phyloP scores from a whole-genome alignment of 2,113 vertebrate species.

The Brachyistius frenatus region DNA sequence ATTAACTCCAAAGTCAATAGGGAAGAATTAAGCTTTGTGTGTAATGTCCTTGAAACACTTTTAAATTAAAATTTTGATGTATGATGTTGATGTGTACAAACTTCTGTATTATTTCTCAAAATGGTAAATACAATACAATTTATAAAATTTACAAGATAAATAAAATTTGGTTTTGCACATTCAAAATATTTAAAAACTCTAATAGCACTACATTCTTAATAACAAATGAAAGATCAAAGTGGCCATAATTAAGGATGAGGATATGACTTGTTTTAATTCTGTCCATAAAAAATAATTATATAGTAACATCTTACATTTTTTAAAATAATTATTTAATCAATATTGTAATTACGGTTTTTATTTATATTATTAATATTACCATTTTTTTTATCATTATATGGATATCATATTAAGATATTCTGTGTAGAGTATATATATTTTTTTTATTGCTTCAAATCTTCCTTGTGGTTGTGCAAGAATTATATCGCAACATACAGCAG shows the following conservation, averaged over 20 bases:
- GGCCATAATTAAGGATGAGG: no score
- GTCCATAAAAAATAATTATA: no score
- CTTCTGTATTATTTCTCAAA: constrained; percentile 1
- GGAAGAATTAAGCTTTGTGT: constrained; percentile 57
- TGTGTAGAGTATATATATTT: neutral
- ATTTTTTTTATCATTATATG: neutral
- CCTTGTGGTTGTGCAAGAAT: neutral
- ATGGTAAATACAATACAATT: neutral
- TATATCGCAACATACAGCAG: neutral
- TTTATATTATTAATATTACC: neutral
- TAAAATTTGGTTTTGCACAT: neutral
- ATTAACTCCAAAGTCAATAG: constrained; percentile 70
- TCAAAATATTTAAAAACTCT: neutral
- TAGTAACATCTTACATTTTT: no score
- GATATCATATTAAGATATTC: neutral
- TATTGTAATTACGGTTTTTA: neutral
- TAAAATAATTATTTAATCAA: neutral
- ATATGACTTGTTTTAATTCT: no score
- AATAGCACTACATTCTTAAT: no score
- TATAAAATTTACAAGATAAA: neutral
- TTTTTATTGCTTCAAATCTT: neutral
- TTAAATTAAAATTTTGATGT: constrained; percentile 40
- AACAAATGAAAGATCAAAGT: no score
- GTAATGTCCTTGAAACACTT: constrained; percentile 56
- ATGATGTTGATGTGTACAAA: neutral